Conservation (phyloP, 2,113 vertebrate genomes). For the Pituophis catenifer region DNA sequence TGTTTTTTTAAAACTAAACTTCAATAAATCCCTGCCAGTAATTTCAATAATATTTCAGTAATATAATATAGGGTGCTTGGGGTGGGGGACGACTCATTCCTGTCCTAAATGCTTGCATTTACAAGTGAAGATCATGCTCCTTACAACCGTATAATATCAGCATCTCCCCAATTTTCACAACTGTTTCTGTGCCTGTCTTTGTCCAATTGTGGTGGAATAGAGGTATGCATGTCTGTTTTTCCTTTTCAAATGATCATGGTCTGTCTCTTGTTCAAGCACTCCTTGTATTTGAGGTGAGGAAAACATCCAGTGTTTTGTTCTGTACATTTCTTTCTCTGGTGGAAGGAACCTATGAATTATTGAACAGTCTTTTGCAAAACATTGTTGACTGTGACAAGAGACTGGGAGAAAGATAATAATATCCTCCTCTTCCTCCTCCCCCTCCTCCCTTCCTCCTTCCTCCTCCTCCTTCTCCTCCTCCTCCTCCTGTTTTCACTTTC, state of each 20-base stretch:
- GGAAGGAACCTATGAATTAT: conserved; percentile 27
- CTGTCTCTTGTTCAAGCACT: conserved; percentile 57
- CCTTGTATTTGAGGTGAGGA: conserved; percentile 59
- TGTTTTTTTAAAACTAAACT: neutral
- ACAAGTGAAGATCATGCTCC: neutral
- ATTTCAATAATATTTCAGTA: neutral
- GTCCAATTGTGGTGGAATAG: neutral
- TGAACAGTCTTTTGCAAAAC: conserved; percentile 21
- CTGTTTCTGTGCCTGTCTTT: neutral
- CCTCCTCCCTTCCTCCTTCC: conserved; percentile 35
- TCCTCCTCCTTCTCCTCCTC: conserved; percentile 41
- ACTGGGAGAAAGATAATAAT: conserved; percentile 24
- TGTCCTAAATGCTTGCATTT: neutral
- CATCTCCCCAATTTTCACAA: neutral
- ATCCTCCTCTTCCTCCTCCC: conserved; percentile 37
- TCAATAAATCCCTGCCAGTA: neutral
- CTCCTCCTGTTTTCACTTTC: conserved; percentile 38
- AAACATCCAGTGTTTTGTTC: conserved; percentile 55
- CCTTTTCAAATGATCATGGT: conserved; percentile 37
- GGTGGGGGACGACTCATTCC: neutral
- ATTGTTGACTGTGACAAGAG: conserved; percentile 5
- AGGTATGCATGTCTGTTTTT: conserved; percentile 36
- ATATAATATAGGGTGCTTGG: neutral
- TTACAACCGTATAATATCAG: neutral
- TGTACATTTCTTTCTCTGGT: conserved; percentile 45